phyloP scores from a whole-genome alignment of 1,140 invertebrate genomes.

The Lordiphosa mommai region DNA sequence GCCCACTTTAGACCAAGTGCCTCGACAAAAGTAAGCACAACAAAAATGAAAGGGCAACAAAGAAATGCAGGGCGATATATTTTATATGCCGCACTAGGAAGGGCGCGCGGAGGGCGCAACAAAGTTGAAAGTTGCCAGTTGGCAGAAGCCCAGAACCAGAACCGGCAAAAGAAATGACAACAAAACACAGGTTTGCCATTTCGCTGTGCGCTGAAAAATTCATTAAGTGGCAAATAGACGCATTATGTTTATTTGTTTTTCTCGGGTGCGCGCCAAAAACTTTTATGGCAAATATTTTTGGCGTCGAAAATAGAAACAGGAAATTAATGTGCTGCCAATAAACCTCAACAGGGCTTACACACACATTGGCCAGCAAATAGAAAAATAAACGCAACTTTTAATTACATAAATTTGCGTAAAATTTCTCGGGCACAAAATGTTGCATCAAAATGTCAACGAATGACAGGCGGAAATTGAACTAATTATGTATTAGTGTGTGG shows the following conservation, averaged over 20 bases:
- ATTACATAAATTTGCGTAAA: slow-evolving; percentile 61
- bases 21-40: slow-evolving; percentile 3
- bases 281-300: not conserved
- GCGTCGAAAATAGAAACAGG: slow-evolving; percentile 16
- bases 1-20: slow-evolving; percentile 21
- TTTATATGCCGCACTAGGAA: slow-evolving; percentile 62
- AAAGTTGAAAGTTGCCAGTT: slow-evolving; percentile 36
- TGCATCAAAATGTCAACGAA: slow-evolving; percentile 16
- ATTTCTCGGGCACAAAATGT: slow-evolving; percentile 21
- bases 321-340: slow-evolving; percentile 41
- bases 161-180: slow-evolving; percentile 29
- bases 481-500: slow-evolving; percentile 51
- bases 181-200: slow-evolving; percentile 70
- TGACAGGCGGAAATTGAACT: slow-evolving; percentile 50
- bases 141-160: slow-evolving; percentile 40
- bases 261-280: no score
- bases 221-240: slow-evolving; percentile 75
- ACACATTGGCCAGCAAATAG: slow-evolving; percentile 8
- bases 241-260: slow-evolving; percentile 53
- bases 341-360: slow-evolving; percentile 24
- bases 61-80: slow-evolving; percentile 41
- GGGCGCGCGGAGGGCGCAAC: slow-evolving; percentile 6
- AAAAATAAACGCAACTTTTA: slow-evolving; percentile 40
- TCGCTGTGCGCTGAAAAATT: slow-evolving; percentile 41
- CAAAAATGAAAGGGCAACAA: slow-evolving; percentile 18